Conservation (phyloP, 2,113 vertebrate species). For the Lagenorhynchus albirostris region DNA sequence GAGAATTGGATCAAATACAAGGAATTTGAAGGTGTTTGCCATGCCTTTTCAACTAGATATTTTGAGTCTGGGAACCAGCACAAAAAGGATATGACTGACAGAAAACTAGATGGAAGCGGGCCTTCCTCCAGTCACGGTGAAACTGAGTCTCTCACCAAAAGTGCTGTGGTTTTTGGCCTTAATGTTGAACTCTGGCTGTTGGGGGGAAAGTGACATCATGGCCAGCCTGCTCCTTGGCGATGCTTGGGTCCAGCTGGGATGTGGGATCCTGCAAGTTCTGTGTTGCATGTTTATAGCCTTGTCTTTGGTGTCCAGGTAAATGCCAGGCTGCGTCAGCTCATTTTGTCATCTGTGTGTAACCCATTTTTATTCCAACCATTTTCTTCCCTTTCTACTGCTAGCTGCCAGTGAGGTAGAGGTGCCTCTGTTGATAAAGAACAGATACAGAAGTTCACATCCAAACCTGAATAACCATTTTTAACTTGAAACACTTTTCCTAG, state of each 20-base stretch:
- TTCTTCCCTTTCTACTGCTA: constrained; percentile 77
- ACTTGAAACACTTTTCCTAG: constrained; percentile 85
- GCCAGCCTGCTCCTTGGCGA: background rate
- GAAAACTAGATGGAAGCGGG: constrained; percentile 10
- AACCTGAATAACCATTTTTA: constrained; percentile 88
- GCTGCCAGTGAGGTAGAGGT: constrained; percentile 80
- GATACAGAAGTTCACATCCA: constrained; percentile 87
- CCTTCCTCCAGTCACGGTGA: constrained; percentile 58
- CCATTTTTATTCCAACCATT: constrained; percentile 73
- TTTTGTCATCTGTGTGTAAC: constrained; percentile 74
- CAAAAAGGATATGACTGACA: constrained; percentile 66
- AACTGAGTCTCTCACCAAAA: constrained; percentile 63
- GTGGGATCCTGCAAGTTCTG: background rate
- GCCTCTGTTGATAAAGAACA: constrained; percentile 87
- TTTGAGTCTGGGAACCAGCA: constrained; percentile 36
- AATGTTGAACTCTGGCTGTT: background rate
- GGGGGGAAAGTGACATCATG: background rate
- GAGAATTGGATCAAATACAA: background rate
- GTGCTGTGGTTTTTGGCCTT: constrained; percentile 31
- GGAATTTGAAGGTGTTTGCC: background rate
- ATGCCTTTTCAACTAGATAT: constrained; percentile 5
- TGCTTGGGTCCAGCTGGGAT: background rate
- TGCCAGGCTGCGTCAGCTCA: constrained; percentile 68
- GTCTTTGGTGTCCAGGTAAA: constrained; percentile 48
- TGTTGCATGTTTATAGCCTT: constrained; percentile 61